Evolutionary conservation across 2,888 invertebrate species (phyloP), one percentile per base, ranked within the genome.

Genomic region (Argyresthia albistria): DNA sequence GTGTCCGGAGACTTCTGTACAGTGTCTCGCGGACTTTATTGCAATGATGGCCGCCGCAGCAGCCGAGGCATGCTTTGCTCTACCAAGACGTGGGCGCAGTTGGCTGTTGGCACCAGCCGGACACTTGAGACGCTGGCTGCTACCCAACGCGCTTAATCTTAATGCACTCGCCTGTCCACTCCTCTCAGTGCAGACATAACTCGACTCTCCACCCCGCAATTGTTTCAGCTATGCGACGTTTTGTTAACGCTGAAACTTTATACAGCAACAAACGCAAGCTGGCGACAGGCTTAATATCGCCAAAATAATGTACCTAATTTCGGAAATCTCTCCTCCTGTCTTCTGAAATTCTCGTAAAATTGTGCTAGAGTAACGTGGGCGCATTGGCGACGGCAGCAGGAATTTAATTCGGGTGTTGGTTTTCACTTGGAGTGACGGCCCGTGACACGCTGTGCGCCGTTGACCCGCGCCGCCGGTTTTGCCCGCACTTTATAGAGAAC

Each of bases 321-420:
- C 59, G 64, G 64, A 64, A 43, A 69, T 72, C 71, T 65, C 53
- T 59, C 58, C 48, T 56, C 61, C 64, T 65, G 60, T 67, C 69
- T 69, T 65, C 60, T 63, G 60, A 66, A 67, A 58, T 64, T 66
- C 59, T 66, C 63, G 67, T 64, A 59, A 69, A 76, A 69, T 69
- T 69, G 65, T 66, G 63, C 63, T 59, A 62, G 60, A 60, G 60
- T 63, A 64, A 52, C 55, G 56, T 54, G 61, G 62, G 60, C 62
- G 62, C 64, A 64, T 66, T 62, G 66, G 69, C 61, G 67, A 65
- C 65, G 67, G 69, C 66, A 63, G 65, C 65, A 71, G 79, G 83
- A 83, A 83, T 84, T 83, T 82, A 82, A 83, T 82, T 82, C 80
- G 74, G 73, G 72, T 75, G 75, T 73, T 75, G 67, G 71, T 73